Evolutionary conservation across 2,113 vertebrate species (phyloP), one percentile per base, ranked within the genome.

Genomic region (Globicephala melas): DNA sequence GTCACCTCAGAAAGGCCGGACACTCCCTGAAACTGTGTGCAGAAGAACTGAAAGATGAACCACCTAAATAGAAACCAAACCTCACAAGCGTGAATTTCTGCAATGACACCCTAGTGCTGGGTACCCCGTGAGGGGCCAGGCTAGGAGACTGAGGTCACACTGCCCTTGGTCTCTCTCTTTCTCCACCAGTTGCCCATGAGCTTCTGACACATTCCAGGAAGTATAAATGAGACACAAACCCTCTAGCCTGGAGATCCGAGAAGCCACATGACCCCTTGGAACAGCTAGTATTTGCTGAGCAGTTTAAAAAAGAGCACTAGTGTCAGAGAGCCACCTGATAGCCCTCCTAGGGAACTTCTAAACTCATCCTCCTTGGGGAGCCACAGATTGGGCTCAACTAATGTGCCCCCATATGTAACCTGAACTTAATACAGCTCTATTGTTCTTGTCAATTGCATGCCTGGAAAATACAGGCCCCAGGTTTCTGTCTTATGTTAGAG

Each of bases 171-270:
- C 84, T 95, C 60, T 74, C 20, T 80, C n/a, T 65, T 89, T 96
- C 36, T 6, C 41, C 25, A 67, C 44, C 33, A 63, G 33, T 31
- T 63, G 33, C 44, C 58, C 38, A 76, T 77, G 53, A 96, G 70
- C 50, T 96, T 55, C 71, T 60, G 60, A 93, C 28, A 91, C 76
- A 97, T 94, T 96, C 86, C 77, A 94, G 58, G 93, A 98, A 91
- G 91, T 74, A 47, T 74, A 89, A 76, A 90, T 86, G 44, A 83
- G 77, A 80, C 53, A 41, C 0, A 4, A 63, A 65, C 1, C 28
- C 92, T 93, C 1, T 15, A 83, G 21, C 36, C 25, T 44, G 15
- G 67, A 89, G 85, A 94, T 80, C 17, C 41, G 80, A 96, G 68
- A 81, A 84, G 73, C 21, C 67, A 93, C 50, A 38, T 87, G 89